Evolutionary conservation across 2,888 invertebrate species (phyloP).

Genomic region (Nephrotoma flavescens): DNA sequence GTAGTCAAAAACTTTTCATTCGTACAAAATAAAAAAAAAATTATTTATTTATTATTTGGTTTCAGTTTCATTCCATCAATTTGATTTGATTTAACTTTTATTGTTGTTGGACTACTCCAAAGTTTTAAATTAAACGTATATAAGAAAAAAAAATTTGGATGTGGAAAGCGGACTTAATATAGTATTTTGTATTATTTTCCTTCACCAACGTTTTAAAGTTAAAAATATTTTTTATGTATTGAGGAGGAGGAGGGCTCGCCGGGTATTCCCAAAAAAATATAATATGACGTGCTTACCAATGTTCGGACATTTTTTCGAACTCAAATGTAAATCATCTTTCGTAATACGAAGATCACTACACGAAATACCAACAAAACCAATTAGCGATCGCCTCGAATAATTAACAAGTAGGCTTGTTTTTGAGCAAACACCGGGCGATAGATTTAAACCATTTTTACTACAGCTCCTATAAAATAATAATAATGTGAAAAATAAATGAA

Average conservation of each 20-base stretch:
- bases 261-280: not conserved
- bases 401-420: not conserved
- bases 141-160: not conserved
- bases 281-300: not conserved
- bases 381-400: not conserved
- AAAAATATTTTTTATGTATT: not conserved
- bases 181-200: not conserved
- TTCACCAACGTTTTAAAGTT: not conserved
- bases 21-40: not conserved
- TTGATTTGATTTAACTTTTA: not conserved
- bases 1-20: not conserved
- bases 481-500: not conserved
- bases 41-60: not conserved
- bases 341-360: not conserved
- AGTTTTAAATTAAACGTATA: not conserved
- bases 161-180: not conserved
- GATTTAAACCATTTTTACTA: not conserved
- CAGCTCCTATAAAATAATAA: not conserved
- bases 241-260: no score
- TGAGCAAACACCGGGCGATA: not conserved
- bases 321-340: not conserved
- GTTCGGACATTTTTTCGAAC: not conserved
- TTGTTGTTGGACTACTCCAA: not conserved
- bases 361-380: not conserved
- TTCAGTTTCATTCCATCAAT: not conserved